Evolutionary conservation across 2,113 vertebrate genomes (phyloP).

Genomic region (Catharus bicknelli): DNA sequence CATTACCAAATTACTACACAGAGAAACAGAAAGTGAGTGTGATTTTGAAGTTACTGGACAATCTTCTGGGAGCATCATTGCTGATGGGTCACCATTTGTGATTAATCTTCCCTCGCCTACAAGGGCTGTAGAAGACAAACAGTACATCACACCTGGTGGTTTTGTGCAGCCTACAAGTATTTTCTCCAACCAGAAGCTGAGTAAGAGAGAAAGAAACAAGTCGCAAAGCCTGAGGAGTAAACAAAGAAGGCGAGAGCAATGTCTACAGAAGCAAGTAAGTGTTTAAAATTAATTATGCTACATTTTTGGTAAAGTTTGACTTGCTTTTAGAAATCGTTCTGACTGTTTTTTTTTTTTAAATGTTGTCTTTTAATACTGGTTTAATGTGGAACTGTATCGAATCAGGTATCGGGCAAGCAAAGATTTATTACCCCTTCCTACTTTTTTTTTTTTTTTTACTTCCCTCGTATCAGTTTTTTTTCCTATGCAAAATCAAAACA

Average conservation of each 20-base stretch:
- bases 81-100: conserved; percentile 33
- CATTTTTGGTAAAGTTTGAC: background rate
- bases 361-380: background rate
- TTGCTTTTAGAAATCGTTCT: background rate
- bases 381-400: background rate
- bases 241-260: conserved; percentile 77
- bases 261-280: conserved; percentile 78
- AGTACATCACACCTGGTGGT: background rate
- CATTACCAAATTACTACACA: conserved; percentile 37
- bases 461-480: accelerated
- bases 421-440: background rate
- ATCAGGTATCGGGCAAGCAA: background rate
- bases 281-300: background rate
- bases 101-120: conserved; percentile 48
- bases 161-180: conserved; percentile 8
- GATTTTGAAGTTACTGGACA: conserved; percentile 62
- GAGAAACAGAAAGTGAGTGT: conserved; percentile 39
- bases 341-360: background rate
- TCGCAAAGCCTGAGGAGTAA: conserved; percentile 83
- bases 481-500: background rate
- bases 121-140: conserved; percentile 44
- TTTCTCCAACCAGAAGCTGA: conserved; percentile 69
- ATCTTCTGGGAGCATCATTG: background rate
- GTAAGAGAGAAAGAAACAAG: conserved; percentile 81
- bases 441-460: background rate